Evolutionary conservation across 2,797 vertebrate genomes (phyloP), one percentile per base, ranked within the genome.

Genomic region (Micrastur ruficollis): DNA sequence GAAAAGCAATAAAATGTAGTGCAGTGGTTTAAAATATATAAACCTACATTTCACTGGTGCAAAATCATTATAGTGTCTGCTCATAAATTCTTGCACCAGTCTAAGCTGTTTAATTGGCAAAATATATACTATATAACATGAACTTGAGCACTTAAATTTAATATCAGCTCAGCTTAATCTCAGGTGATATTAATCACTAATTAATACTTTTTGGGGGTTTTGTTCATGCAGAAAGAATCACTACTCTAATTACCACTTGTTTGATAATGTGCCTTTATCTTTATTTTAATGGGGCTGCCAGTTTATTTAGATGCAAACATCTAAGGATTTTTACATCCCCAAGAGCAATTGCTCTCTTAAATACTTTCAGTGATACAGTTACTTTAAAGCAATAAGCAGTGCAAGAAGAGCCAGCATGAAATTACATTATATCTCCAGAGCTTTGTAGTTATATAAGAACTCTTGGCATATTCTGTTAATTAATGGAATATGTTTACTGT

Each of bases 261-360:
- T 97, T 98, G 97, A 97, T 97, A 98, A 98, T 97, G 81, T 95
- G 88, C 83, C 90, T 97, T 97, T 97, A 97, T 97, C 97, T 97
- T 93, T 89, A 19, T 94, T 97, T 98, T 98, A 97, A 95, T 96
- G 88, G 93, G 44, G 15, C 80, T 91, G 78, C 89, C 90, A 90
- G 90, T 97, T 98, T 98, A 98, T 97, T 98, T 98, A 96, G 93
- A 97, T 96, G 96, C 96, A 97, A 97, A 95, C 92, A 95, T 97
- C 96, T 97, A 92, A 97, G 95, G 95, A 83, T 97, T 98, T 98
- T 98, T 96, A 92, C 89, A 95, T 97, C 84, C 97, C 96, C 93
- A 91, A 58, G 88, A 97, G 96, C 94, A 95, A 97, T 97, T 97
- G 95, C 67, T 98, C 95, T 97, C 97, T 97, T 98, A 98, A 98